Base-by-base conservation (phyloP, 2,888 invertebrate genomes). In the Sialis lutaria region DNA sequence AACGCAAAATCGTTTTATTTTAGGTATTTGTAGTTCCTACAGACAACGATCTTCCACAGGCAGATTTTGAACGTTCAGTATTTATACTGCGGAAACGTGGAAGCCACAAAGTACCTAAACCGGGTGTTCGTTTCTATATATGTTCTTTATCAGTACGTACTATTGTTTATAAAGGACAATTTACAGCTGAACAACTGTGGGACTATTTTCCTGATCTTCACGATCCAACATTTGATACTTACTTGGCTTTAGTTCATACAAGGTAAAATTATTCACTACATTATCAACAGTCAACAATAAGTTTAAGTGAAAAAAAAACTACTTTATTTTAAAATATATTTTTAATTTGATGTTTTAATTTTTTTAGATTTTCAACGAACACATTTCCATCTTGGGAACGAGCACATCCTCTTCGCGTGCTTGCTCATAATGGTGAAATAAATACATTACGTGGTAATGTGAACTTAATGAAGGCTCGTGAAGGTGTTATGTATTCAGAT, bases 321-420 rank as follows among this genome's bases (percentile, higher is more conserved):
- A 35, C 9, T 35, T 34, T 35, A 35, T 5, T 35, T 5, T 5
- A 35, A 35, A 35, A 35, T n/a, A n/a, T 6, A 35, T n/a, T 4
- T n/a, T 35, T 35, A 35, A 35, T 37, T 37, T 37, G 6, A 5
- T 37, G 7, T 33, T 32, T 9, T 37, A 3, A 30, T 1, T 9
- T 32, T 45, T 45, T 6, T 13, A 77, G 98, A 54, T 98, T 98
- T 73, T 97, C 97, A 9, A 98, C 98, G 53, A 98, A 98, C 68
- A 98, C 98, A 31, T 98, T 98, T 64, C 98, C 98, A 43, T 93
- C 91, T 62, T 98, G 98, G 98, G 96, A 97, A 67, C 75, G 97
- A 57, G 97, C 98, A 12, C 97, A 98, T 70, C 98, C 98, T 9
- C 73, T 96, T 58, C 82, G 91, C 62, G 77, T 87, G 60, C 70